Evolutionary conservation across 2,888 invertebrate species (phyloP).

Genomic region (Dorcus parallelipipedus): DNA sequence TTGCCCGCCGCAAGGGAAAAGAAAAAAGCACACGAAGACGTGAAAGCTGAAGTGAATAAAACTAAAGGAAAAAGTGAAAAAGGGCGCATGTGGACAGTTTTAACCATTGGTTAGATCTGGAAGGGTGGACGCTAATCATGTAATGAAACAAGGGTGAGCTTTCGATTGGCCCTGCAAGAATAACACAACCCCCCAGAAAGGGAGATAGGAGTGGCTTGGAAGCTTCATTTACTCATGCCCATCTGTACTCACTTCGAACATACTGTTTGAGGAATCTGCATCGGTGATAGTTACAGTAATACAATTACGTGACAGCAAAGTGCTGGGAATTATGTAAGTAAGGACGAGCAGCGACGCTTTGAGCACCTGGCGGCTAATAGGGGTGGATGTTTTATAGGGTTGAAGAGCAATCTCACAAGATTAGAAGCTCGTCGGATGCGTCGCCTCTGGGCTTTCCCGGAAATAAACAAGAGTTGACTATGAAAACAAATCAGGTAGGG

Average conservation of each 20-base stretch:
- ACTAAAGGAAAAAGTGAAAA: too few relatives aligned
- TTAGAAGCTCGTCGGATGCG: constrained; percentile 21
- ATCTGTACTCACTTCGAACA: constrained; percentile 14
- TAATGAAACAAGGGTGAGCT: constrained; percentile 13
- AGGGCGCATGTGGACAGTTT: constrained; percentile 9
- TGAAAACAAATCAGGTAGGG: constrained; percentile 31
- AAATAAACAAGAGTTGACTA: constrained; percentile 19
- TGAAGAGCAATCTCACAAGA: constrained; percentile 24
- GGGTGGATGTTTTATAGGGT: constrained; percentile 19
- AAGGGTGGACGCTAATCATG: constrained; percentile 15
- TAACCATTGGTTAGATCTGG: constrained; percentile 17
- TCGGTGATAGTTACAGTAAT: not conserved
- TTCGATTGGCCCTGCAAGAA: constrained; percentile 10
- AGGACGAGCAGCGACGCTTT: not conserved
- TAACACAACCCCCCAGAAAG: constrained; percentile 5
- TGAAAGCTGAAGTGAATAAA: too few relatives aligned
- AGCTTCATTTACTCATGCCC: constrained; percentile 10
- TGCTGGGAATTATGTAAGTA: constrained; percentile 9
- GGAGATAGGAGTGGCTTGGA: constrained; percentile 9
- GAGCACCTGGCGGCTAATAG: not conserved
- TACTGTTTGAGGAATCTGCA: constrained; percentile 9
- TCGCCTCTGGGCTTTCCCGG: constrained; percentile 21
- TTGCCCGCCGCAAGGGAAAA: too few relatives aligned
- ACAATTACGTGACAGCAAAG: not conserved
- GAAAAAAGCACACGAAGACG: too few relatives aligned